Evolutionary conservation across 2,797 vertebrate species (phyloP).

Genomic region (Sitta carolinensis): DNA sequence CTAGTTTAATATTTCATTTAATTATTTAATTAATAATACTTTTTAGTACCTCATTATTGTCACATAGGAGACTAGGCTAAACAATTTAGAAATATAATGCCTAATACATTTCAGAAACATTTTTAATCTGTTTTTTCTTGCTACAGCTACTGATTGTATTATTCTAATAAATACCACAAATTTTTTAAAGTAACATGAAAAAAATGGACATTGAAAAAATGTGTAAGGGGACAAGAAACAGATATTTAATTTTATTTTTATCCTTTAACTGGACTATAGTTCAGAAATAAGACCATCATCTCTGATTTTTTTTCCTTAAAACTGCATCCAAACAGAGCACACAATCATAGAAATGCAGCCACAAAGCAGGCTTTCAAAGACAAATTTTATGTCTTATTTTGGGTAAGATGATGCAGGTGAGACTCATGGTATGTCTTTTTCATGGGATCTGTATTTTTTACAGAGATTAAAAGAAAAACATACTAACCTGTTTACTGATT

Average conservation of each 20-base stretch:
- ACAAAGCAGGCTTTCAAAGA: neutral
- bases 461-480: neutral
- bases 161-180: neutral
- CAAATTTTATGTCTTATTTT: neutral
- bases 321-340: neutral
- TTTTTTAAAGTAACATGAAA: neutral
- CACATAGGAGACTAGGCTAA: neutral
- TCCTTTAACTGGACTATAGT: neutral
- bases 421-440: neutral
- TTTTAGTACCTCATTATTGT: constrained; percentile 34
- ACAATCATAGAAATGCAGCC: neutral
- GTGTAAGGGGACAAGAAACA: neutral
- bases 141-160: neutral
- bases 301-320: neutral
- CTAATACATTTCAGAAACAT: neutral
- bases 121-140: neutral
- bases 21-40: too few species aligned
- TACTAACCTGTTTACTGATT: neutral
- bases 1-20: neutral
- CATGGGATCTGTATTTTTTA: neutral
- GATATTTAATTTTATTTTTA: neutral
- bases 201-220: neutral
- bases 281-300: neutral
- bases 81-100: constrained; percentile 6
- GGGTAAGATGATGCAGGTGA: neutral